Conservation (phyloP, 2,113 vertebrate species). For the Ifrita kowaldi region DNA sequence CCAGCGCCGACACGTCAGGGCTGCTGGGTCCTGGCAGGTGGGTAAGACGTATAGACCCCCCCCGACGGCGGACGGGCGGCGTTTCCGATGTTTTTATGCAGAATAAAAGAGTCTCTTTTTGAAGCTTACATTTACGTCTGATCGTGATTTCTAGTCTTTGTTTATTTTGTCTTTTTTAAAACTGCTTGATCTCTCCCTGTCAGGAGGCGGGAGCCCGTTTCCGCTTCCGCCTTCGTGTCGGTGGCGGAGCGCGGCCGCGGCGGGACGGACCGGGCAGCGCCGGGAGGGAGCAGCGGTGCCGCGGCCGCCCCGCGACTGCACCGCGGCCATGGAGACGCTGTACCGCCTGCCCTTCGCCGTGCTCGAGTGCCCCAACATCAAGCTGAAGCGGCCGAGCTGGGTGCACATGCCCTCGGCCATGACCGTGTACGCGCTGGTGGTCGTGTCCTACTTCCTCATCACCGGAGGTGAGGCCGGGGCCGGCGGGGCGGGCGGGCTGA, state of each 20-base stretch:
- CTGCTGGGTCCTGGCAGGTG: constrained; percentile 21
- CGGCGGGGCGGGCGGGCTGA: neutral
- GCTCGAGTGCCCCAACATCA: constrained; percentile 93
- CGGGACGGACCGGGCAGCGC: neutral
- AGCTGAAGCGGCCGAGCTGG: constrained; percentile 95
- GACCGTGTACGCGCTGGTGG: constrained; percentile 95
- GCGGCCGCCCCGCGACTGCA: neutral
- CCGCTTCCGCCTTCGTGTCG: constrained; percentile 46
- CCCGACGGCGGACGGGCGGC: fast-evolving
- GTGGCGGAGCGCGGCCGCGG: neutral
- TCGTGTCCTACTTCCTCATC: constrained; percentile 98
- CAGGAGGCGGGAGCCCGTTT: neutral
- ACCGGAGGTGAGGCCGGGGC: constrained; percentile 83
- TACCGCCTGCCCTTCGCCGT: constrained; percentile 87
- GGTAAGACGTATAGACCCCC: fast-evolving
- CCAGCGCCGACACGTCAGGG: constrained; percentile 61
- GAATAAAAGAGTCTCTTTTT: fast-evolving
- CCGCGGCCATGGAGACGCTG: constrained; percentile 85
- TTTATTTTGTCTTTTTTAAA: fast-evolving
- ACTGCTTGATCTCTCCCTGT: fast-evolving
- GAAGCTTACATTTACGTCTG: fast-evolving
- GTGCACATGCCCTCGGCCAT: constrained; percentile 97
- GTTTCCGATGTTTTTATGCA: fast-evolving
- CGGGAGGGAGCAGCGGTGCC: neutral
- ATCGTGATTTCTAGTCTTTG: fast-evolving